Evolutionary conservation across 2,888 invertebrate genomes (phyloP), one percentile per base, ranked within the genome.

Genomic region (Andrena camellia): DNA sequence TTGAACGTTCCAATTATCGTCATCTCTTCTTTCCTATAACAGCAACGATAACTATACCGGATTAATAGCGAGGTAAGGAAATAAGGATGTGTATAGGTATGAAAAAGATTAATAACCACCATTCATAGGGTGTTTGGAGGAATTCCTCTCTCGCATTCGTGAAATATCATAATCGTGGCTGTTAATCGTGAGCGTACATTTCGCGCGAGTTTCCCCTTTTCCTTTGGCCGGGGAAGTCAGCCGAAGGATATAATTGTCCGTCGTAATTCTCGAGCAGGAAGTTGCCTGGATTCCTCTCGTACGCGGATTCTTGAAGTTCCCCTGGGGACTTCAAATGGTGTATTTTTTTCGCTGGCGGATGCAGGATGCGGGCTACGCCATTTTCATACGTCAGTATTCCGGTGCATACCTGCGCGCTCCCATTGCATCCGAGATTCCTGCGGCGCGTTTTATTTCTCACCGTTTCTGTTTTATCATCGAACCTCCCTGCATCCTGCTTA

Each of bases 361-460:
- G 69, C 72, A 79, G 79, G 75, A 84, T 79, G 83, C 83, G 84
- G 84, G 72, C 71, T 72, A 66, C 74, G 62, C 74, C 52, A 69
- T 78, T 75, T 79, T 73, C 69, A 33, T 70, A 42, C 68, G 42
- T 71, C 71, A 57, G 67, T 52, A 42, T 69, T 69, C 66, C 54
- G 59, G 26, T 29, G 69, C 67, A 81, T 83, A 82, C 78, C 68
- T 63, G 2, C 10, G 66, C 74, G 62, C 20, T 78, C n/a, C 70
- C 71, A 73, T 70, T 69, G 69, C 72, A 72, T 50, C 60, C 66
- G 33, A 42, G 71, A 70, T 77, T 76, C 72, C 72, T 60, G 63
- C 13, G 68, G 64, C 13, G 81, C 10, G 81, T 67, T 83, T 83
- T 81, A 70, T 67, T 74, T 73, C 73, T 76, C 71, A 29, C 68